Base-by-base conservation (phyloP, 2,888 invertebrate genomes). In the Allophyes oxyacanthae region DNA sequence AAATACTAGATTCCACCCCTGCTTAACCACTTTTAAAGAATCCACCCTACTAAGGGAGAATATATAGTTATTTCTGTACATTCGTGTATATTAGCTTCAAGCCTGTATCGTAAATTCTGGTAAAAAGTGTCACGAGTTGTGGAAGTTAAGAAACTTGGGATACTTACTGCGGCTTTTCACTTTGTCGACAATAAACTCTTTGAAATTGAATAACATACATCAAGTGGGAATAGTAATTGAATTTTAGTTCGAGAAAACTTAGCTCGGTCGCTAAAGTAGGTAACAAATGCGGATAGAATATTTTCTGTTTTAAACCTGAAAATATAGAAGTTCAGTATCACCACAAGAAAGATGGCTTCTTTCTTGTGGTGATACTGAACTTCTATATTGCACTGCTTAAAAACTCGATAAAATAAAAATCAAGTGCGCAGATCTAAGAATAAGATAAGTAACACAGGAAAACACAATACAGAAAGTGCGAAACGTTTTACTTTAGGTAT, bases 121-220 rank as follows among this genome's bases (percentile, higher is more conserved):
- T 79, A 81, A 81, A 82, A 82, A 77, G 79, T 79, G 82, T 82
- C 82, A 80, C 77, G 78, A 79, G 64, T 78, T 62, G 43, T 61
- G 66, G 63, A 82, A 83, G 76, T 82, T 68, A 75, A 68, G 67
- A 69, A 75, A 75, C 72, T 81, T 78, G 65, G 74, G 69, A 68
- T 68, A 76, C 74, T 76, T 77, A 72, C 71, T 68, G 77, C 77
- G 75, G 81, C 77, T 80, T 77, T 82, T 75, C 72, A 74, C 72
- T 75, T 78, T 77, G 82, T 79, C 70, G 66, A 78, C 82, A 82
- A 78, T 81, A 76, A 82, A 81, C 77, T 82, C 75, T 69, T 63
- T 59, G 73, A 68, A 76, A 77, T 76, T 74, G 72, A 76, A 75
- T 80, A 72, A 65, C 74, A 72, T 71, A 71, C 64, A 72, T 75